Base-by-base conservation (phyloP, 2,113 vertebrate species). In the Oostethus manadensis region DNA sequence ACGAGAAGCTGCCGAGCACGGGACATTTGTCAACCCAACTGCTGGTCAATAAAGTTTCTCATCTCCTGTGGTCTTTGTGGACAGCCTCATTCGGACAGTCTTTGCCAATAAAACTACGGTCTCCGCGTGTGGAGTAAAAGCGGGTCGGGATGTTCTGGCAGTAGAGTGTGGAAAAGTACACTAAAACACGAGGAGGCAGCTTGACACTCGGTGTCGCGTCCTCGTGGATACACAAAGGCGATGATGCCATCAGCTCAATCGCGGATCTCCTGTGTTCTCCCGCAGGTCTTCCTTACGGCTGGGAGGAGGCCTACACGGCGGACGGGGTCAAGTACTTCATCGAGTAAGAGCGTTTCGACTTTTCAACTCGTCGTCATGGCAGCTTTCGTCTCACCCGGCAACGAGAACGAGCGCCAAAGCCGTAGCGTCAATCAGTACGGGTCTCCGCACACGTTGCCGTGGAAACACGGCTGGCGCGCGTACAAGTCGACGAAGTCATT, bases 311-410 rank as follows among this genome's bases (percentile, higher is more conserved):
- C 66, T 93, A 92, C 75, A 94, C 94, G 73, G 88, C 90, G 81
- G 93, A 94, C 51, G 94, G 93, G 72, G 90, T 90, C 76, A 94
- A 92, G 68, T 97, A 97, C 79, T 98, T 92, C 78, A 94, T 96
- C 89, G 95, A 97, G 94, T 97, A 88, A 93, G 94, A 92, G 15
- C 11, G 7, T 45, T 33, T n/a, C 17, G 29, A n/a, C 26, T 35
- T 35, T 16, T 23, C 15, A 16, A 42, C 38, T 42, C 3, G 38
- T 42, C 3, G 38, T 14, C 38, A 42, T 42, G 38, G 38, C 6
- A 8, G 22, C 50, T 10, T 18, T 53, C 10, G 10, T 55, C 51
- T 38, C 10, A 10, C 35, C 10, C 35, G 2, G 1, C 11, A 14
- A 33, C 1, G 29, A 8, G 29, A 33, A 33, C 5, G 29, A 33